These are phyloP conservation scores for Ochotona princeps DNA, from an alignment of 2,113 vertebrate species.

Conservation along the genomic window DNA sequence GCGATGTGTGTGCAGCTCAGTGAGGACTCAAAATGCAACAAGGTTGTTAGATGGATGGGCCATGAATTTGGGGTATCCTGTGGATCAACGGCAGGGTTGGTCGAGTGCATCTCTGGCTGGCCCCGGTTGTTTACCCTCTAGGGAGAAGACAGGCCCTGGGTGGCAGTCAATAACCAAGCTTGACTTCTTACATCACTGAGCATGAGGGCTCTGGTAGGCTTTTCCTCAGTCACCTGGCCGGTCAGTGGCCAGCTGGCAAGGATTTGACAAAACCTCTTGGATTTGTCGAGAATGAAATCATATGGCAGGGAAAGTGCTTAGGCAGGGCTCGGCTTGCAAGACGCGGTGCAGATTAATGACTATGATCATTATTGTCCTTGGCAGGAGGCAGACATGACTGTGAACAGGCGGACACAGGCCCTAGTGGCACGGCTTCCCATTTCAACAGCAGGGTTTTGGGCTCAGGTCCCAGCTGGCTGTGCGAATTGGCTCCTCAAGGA, in stretches of 20 bases:
- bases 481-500: neutral
- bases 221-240: neutral
- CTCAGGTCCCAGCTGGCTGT: accelerated
- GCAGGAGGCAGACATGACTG: neutral
- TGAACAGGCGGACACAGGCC: neutral
- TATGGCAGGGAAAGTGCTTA: neutral
- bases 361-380: neutral
- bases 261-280: neutral
- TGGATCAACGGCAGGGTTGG: accelerated
- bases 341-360: neutral
- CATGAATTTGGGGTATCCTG: accelerated
- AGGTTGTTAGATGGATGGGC: accelerated
- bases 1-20: accelerated
- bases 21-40: accelerated
- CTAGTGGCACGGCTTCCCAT: accelerated
- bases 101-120: accelerated
- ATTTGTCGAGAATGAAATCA: too few relatives aligned
- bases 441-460: accelerated
- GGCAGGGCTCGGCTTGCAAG: neutral
- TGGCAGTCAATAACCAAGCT: accelerated
- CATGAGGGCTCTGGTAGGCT: accelerated
- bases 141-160: accelerated
- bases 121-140: accelerated
- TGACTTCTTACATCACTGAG: neutral
- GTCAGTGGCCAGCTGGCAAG: neutral